These are phyloP conservation scores for Smittia sp. DNA, from an alignment of 2,888 invertebrate genomes.

Conservation along the genomic window DNA sequence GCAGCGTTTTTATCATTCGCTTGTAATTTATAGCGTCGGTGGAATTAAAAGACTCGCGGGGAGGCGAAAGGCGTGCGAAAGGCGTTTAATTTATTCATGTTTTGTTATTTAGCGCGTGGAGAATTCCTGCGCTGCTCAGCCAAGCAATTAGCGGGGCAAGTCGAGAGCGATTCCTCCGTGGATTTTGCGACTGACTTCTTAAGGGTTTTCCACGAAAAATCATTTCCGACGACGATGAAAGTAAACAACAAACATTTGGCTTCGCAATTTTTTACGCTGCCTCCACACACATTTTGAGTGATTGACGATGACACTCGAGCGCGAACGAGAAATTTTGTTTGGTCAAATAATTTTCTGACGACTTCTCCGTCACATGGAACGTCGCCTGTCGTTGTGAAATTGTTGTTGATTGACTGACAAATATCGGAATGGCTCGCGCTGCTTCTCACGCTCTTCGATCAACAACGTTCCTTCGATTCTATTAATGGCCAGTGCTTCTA, in stretches of 20 bases:
- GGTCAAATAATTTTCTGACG: not conserved
- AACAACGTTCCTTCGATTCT: slow-evolving; percentile 26
- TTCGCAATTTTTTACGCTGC: not conserved
- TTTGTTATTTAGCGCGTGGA: not conserved
- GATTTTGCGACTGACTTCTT: not conserved
- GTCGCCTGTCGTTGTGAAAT: not conserved
- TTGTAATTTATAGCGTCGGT: slow-evolving; percentile 4
- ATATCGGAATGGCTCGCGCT: not conserved
- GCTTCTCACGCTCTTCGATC: slow-evolving; percentile 31
- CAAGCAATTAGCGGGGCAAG: not conserved
- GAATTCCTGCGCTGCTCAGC: not conserved
- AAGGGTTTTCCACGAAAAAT: not conserved
- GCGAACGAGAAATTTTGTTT: too few species aligned
- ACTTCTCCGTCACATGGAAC: not conserved
- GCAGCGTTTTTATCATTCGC: not conserved
- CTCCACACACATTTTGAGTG: not conserved
- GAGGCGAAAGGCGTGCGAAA: not conserved
- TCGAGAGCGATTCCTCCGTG: not conserved
- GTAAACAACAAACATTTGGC: not conserved
- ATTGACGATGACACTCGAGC: not conserved
- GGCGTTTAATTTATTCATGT: not conserved
- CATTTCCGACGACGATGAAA: not conserved
- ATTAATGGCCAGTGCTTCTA: slow-evolving; percentile 27
- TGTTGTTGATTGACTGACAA: slow-evolving; percentile 28
- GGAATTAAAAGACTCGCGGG: not conserved